A percentile compares a stretch with the other conserved stretches of the same genome.
These are phyloP conservation scores for Plodia interpunctella DNA, from an alignment of 1,140 invertebrate species.

Conservation along the genomic window DNA sequence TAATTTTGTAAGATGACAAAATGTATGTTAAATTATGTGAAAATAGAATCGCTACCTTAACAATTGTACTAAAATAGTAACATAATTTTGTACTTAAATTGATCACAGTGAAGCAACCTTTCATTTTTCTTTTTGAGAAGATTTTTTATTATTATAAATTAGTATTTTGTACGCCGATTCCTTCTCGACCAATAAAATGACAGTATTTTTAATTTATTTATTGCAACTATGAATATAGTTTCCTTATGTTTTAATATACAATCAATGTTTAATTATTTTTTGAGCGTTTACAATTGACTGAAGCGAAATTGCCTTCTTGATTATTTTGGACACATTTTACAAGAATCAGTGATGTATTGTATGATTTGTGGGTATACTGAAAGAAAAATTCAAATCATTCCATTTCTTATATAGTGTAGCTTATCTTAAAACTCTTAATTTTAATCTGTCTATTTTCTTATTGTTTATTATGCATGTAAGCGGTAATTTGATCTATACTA, in stretches of 20 bases:
- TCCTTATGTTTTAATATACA: slow-evolving; percentile 48
- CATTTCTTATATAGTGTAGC: slow-evolving; percentile 60
- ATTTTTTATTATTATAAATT: slow-evolving; percentile 33
- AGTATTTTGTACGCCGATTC: slow-evolving; percentile 42
- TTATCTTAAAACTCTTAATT: slow-evolving; percentile 42
- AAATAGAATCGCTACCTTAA: slow-evolving; percentile 42
- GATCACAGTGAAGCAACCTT: slow-evolving; percentile 56
- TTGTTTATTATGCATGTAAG: slow-evolving; percentile 62
- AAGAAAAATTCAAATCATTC: slow-evolving; percentile 70
- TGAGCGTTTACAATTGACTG: slow-evolving; percentile 67
- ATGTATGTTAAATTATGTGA: slow-evolving; percentile 74
- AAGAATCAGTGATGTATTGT: slow-evolving; percentile 57
- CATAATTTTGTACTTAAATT: slow-evolving; percentile 67
- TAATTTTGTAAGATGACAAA: slow-evolving; percentile 77
- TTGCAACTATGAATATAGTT: slow-evolving; percentile 56
- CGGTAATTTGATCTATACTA: slow-evolving; percentile 34
- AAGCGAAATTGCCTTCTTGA: slow-evolving; percentile 59
- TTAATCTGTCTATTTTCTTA: slow-evolving; percentile 55
- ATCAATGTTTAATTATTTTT: slow-evolving; percentile 67
- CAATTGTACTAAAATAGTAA: slow-evolving; percentile 41
- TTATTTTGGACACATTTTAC: slow-evolving; percentile 54
- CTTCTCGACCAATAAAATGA: slow-evolving; percentile 60
- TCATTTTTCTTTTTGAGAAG: slow-evolving; percentile 74
- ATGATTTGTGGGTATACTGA: slow-evolving; percentile 71
- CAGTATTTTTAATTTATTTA: slow-evolving; percentile 74